Conservation (phyloP, 2,888 invertebrate species). For the Hydraecia micacea region DNA sequence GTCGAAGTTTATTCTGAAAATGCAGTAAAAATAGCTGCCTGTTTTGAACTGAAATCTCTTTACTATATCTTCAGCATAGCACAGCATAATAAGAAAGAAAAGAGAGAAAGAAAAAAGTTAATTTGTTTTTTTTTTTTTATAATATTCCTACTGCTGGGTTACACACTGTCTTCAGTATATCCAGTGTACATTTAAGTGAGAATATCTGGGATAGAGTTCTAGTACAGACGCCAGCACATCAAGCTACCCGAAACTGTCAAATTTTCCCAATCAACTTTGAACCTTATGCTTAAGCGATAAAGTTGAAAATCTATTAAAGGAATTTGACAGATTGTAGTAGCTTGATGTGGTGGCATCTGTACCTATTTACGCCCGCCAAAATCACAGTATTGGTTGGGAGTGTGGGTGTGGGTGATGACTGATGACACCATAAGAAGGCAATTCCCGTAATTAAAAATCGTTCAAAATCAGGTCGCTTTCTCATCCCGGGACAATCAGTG, state of each 20-base stretch:
- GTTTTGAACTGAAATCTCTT: constrained; percentile 3
- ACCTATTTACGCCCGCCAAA: too few species aligned
- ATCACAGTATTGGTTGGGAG: not conserved
- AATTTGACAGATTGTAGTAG: too few species aligned
- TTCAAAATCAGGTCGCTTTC: not conserved
- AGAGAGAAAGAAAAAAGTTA: too few species aligned
- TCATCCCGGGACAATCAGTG: not conserved
- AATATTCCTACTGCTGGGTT: not conserved
- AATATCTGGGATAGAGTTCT: not conserved
- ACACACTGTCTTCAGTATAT: not conserved
- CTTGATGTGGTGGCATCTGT: too few species aligned
- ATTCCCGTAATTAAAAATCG: not conserved
- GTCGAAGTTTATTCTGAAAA: constrained; percentile 30
- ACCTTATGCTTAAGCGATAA: too few species aligned
- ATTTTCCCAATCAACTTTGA: too few species aligned
- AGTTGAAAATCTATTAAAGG: too few species aligned
- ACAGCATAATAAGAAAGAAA: too few species aligned
- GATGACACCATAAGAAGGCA: not conserved
- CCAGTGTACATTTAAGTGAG: not conserved
- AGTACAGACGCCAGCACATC: too few species aligned
- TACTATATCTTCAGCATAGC: not conserved
- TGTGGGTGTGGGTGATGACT: not conserved
- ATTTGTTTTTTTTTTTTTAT: too few species aligned
- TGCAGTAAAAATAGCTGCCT: constrained; percentile 9
- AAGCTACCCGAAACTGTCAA: too few species aligned